Evolutionary conservation across 2,888 invertebrate genomes (phyloP), one percentile per base, ranked within the genome.

Genomic region (Chromoteleia sp.): DNA sequence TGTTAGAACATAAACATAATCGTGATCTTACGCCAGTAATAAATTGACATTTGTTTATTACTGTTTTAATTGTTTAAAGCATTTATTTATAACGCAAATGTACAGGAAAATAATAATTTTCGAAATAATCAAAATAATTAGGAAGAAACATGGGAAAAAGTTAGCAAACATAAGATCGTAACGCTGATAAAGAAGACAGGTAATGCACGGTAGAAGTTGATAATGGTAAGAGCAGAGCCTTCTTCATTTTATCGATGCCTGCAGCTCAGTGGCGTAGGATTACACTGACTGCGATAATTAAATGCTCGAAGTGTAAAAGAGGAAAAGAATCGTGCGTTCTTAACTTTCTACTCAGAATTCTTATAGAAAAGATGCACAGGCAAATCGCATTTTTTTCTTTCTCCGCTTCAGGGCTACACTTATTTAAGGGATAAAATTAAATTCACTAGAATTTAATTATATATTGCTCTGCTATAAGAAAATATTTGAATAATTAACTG

Each of bases 261-360:
- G 43, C 43, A 39, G 39, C 39, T 39, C 39, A 39, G 17, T 17
- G 19, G 43, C 43, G 3, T 17, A 17, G 43, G 43, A 45, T 45
- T 45, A 45, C 43, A 45, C 43, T 45, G 19, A 45, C 43, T 39
- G 33, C 33, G 19, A 45, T 45, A 17, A 45, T 45, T 45, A 45
- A 45, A 45, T 17, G 19, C 43, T 45, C 43, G 17, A 45, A 45
- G 43, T 45, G 43, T 45, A 45, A 45, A 45, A 39, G 14, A 12
- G 39, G 4, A 4, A 10, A 39, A 6, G 14, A 39, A 39, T 8
- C 10, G n/a, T 33, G 8, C 10, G 8, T 33, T 33, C 8, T 33
- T 33, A 33, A 33, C 33, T 33, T 33, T 33, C 33, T 33, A 10
- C 33, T 33, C 33, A 8, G 10, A 33, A 10, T 8, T 33, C 33